Conservation (phyloP, 2,797 vertebrate species). For the Octomys mimax region DNA sequence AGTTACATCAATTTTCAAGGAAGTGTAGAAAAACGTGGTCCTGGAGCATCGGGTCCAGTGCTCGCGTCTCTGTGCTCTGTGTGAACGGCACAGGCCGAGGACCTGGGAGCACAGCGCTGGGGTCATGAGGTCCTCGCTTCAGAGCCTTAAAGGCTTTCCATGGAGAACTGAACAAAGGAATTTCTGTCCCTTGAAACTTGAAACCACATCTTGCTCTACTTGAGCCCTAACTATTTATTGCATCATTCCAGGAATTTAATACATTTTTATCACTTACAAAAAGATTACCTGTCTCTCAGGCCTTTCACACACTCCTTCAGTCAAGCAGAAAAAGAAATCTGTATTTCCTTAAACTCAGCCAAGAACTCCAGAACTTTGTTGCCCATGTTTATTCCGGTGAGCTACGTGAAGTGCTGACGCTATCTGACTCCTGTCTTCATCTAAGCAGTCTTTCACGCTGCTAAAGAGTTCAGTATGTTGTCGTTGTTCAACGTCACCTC, state of each 20-base stretch:
- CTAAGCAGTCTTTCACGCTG: neutral
- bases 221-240: conserved; percentile 48
- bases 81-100: neutral
- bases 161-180: conserved; percentile 4
- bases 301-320: neutral
- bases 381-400: conserved; percentile 6
- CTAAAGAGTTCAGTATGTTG: conserved; percentile 21
- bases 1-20: neutral
- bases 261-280: conserved; percentile 54
- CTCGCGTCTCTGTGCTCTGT: neutral
- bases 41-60: neutral
- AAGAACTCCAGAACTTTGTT: conserved; percentile 54
- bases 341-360: conserved; percentile 2
- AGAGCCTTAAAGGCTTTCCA: conserved; percentile 34
- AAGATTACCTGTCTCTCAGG: conserved; percentile 44
- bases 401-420: neutral
- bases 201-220: conserved; percentile 57
- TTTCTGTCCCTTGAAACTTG: conserved; percentile 57
- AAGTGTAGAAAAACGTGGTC: neutral
- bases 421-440: neutral
- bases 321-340: neutral
- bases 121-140: neutral
- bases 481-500: neutral
- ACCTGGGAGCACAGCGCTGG: neutral
- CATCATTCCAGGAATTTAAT: conserved; percentile 66